phyloP scores from a whole-genome alignment of 2,888 invertebrate species.

The Aporophyla lueneburgensis region DNA sequence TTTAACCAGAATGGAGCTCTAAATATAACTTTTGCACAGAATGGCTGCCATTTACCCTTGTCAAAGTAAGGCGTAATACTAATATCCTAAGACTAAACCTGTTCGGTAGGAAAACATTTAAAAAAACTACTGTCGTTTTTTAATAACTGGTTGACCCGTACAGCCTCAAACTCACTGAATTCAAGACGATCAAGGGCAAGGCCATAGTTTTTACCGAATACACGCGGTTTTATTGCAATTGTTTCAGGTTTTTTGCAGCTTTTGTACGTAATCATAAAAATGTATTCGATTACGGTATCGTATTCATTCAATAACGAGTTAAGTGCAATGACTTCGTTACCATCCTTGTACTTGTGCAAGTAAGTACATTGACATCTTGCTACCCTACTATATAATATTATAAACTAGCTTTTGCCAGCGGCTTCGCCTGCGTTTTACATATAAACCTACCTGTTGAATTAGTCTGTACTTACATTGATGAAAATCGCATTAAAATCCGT shows the following conservation, averaged over 20 bases:
- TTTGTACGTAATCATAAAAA: conserved; percentile 41
- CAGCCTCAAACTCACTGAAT: conserved; percentile 46
- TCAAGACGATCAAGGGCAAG: conserved; percentile 53
- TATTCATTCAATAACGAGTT: conserved; percentile 34
- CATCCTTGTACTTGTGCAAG: conserved; percentile 22
- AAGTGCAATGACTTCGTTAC: conserved; percentile 3
- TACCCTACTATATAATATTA: too few relatives aligned
- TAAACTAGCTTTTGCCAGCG: too few relatives aligned
- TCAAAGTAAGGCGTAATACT: conserved; percentile 13
- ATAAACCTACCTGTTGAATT: too few relatives aligned
- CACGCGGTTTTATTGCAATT: conserved; percentile 19
- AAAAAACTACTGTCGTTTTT: conserved; percentile 31
- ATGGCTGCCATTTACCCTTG: conserved; percentile 21
- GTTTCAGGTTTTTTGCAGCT: conserved; percentile 32
- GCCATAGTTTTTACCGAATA: conserved; percentile 22
- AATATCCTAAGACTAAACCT: neutral
- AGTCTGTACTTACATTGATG: too few relatives aligned
- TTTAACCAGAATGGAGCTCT: conserved; percentile 27
- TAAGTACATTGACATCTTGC: conserved; percentile 20
- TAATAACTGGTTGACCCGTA: conserved; percentile 33
- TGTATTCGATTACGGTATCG: conserved; percentile 18
- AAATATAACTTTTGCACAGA: conserved; percentile 20
- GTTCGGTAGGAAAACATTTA: neutral
- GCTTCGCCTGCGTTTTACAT: too few relatives aligned
- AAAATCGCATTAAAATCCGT: too few relatives aligned